These are phyloP conservation scores for Pteronura brasiliensis DNA, from an alignment of 2,113 vertebrate genomes.

Conservation along the genomic window DNA sequence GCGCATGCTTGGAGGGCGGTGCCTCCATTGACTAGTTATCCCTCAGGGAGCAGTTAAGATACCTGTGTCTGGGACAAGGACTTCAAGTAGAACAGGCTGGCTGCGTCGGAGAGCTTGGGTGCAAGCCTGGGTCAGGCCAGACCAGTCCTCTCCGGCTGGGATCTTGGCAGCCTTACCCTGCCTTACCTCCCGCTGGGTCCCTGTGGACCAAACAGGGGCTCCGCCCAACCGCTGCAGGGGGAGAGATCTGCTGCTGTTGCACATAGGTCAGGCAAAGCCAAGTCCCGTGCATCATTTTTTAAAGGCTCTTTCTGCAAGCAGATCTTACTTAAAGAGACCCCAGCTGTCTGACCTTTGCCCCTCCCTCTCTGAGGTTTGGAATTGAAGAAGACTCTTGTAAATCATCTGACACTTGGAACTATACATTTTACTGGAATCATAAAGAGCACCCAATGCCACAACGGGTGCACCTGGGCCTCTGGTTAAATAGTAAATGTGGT, in stretches of 20 bases:
- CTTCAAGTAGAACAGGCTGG: neutral
- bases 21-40: neutral
- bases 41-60: neutral
- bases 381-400: neutral
- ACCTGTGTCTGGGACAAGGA: neutral
- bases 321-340: neutral
- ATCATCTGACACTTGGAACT: neutral
- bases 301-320: neutral
- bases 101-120: neutral
- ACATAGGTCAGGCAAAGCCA: neutral
- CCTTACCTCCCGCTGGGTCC: neutral
- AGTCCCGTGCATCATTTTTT: neutral
- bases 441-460: neutral
- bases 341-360: too few species aligned
- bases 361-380: neutral
- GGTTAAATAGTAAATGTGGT: slow-evolving; percentile 25
- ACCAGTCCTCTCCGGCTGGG: neutral
- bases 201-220: neutral
- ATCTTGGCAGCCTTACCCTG: neutral
- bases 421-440: neutral
- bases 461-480: neutral
- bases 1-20: neutral
- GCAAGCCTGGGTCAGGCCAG: neutral
- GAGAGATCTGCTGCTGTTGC: neutral
- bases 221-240: neutral